Evolutionary conservation across 2,888 invertebrate species (phyloP), one percentile per base, ranked within the genome.

Genomic region (Ochropleura leucogaster): DNA sequence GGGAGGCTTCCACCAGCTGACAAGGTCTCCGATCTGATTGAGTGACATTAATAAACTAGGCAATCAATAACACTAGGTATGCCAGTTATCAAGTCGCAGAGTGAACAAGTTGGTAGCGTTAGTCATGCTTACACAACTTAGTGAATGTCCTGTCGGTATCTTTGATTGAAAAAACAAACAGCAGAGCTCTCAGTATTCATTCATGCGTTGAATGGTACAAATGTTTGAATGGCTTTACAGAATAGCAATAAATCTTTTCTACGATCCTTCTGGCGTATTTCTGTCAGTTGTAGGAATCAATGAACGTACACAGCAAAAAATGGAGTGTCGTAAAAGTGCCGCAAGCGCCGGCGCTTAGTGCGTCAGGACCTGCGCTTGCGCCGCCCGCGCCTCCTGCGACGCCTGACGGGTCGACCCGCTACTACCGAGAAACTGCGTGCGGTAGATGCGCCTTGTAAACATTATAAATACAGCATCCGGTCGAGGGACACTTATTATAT

Each of bases 291-390:
- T 60, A 8, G 47, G 80, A 84, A 84, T 46, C 75, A 72, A 70
- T 72, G 64, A 75, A 64, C 57, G 62, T 70, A 67, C 20, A 51
- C 16, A 49, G 14, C 20, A 68, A 67, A 81, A 83, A 80, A 72
- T 40, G 46, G 42, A 64, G 71, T 66, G 71, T 64, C 49, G 66
- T 79, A 63, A 68, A 73, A 59, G 46, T 42, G 40, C 46, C 60
- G 60, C 53, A 62, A 72, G 72, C 84, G 82, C 80, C 84, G 80
- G 84, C 82, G 84, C 75, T 75, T 65, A 70, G 44, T 68, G 70
- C 69, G 60, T 65, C 74, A 79, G 62, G 16, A 0, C 30, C 42
- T 40, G 55, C 18, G 68, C n/a, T 49, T 20, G 63, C 30, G 12
- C 59, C 62, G 63, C 30, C 66, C 66, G 46, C 14, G 1, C 44